Evolutionary conservation across 2,797 vertebrate species (phyloP), one percentile per base, ranked within the genome.

Genomic region (Acomys russatus): DNA sequence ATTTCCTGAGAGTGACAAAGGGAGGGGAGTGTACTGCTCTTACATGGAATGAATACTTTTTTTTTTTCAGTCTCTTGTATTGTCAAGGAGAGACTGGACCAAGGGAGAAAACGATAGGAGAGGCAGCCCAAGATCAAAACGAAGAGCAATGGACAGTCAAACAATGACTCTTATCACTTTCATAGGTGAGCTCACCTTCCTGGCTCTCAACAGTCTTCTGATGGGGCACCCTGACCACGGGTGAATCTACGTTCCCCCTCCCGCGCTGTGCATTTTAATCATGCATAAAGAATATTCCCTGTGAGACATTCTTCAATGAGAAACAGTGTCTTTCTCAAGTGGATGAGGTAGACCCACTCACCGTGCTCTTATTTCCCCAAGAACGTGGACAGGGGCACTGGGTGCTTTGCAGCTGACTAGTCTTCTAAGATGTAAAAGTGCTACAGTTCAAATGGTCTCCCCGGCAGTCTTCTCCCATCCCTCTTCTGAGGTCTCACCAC

Each of bases 1-100:
- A 97, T 96, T 97, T 97, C 94, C 90, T 93, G 86, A 92, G 74
- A 92, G 95, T 76, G 95, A 96, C 94, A 96, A 98, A 98, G 98
- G 8, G n/a, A 94, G 63, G 89, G 91, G 66, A 93, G 28, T 66
- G 20, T 33, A 74, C 94, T 76, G 2, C 25, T 97, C 94, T 96
- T 91, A 68, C 11, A 74, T 15, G 82, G 77, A 94, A 84, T 1
- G 22, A 95, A 66, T 66, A 92, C 56, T 96, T 98, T 98, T 17
- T 97, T 28, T 54, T 35, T 94, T 97, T 97, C 91, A 44, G 92
- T 95, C 68, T 92, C 95, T 44, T 88, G 38, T 38, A 68, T 88
- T 97, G 85, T 79, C 61, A 96, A 84, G 96, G 96, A 96, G 87
- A 96, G 85, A 86, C 95, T 92, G 95, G 91, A 87, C 95, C 76